Percentiles rank a stretch among this genome's conserved stretches.
These are phyloP conservation scores for Monochamus alternatus DNA, from an alignment of 2,888 invertebrate genomes.

Conservation along the genomic window DNA sequence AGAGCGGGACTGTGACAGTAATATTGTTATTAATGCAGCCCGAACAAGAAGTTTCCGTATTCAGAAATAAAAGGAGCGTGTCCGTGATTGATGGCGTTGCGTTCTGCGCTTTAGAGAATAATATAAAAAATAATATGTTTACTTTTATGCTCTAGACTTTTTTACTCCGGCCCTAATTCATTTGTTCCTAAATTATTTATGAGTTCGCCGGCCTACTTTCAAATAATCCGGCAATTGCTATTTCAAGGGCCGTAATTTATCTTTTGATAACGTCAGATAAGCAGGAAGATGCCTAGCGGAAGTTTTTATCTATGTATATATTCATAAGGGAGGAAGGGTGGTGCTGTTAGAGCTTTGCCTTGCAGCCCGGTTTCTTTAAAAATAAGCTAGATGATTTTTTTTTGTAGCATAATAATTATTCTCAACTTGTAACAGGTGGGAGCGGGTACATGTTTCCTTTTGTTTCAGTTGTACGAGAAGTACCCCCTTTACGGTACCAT, in stretches of 20 bases:
- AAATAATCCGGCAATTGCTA: constrained; percentile 11
- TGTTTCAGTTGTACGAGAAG: constrained; percentile 46
- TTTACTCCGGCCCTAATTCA: not conserved
- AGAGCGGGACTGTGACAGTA: not conserved
- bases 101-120: not conserved
- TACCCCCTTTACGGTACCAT: constrained; percentile 49
- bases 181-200: constrained; percentile 19
- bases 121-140: not conserved
- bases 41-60: not conserved
- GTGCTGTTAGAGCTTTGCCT: no score
- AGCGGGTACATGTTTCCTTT: no score
- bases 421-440: not conserved
- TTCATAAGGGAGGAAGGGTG: not conserved
- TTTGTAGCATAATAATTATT: no score
- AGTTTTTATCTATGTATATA: not conserved
- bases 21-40: constrained; percentile 11
- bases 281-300: not conserved
- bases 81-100: constrained; percentile 6
- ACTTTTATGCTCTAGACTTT: constrained; percentile 7
- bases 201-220: not conserved
- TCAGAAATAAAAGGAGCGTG: constrained; percentile 1
- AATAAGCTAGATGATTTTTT: no score
- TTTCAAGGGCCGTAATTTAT: constrained; percentile 11
- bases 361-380: no score
- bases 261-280: not conserved